Base-by-base conservation (phyloP, 2,797 vertebrate species). In the Gallinago solitaria region DNA sequence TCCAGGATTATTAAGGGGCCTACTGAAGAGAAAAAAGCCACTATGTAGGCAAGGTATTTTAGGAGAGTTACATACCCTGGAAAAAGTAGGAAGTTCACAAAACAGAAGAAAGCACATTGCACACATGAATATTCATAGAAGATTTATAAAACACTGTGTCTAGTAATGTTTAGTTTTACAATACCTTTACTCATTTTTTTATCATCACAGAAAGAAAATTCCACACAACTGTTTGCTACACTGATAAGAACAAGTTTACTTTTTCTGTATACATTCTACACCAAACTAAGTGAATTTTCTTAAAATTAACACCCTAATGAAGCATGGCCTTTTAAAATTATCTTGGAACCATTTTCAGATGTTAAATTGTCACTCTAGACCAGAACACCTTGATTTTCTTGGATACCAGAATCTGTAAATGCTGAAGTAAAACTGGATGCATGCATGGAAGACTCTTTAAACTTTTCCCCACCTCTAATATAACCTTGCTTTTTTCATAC, bases 1-100 rank as follows among this genome's bases (percentile, higher is more conserved):
- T 85, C 94, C 94, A 78, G 94, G 96, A 97, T 97, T 96, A 96
- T 23, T 45, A 47, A 87, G 39, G 24, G 70, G 78, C 75, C 82
- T 80, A 24, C 9, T 10, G n/a, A 65, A 80, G 28, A 32, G 9
- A 2, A 35, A 32, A 48, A 70, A 20, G 3, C 1, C 9, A 56
- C 16, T 30, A 16, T 6, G 4, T 5, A 47, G n/a, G 43, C 54
- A 63, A 92, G 50, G 70, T 76, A 76, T 76, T 95, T 90, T 35
- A 41, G 59, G 81, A 69, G 37, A 8, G 54, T 41, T 39, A 7
- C 9, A 45, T 4, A 17, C 5, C n/a, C 30, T n/a, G 57, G 43
- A 16, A 64, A 51, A 51, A 65, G 39, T 12, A 82, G 17, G 7
- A 28, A 2, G 12, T 10, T 67, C 27, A 37, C 6, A 51, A 53